These are phyloP conservation scores for Drosophila kurseongensis DNA, from an alignment of 1,140 invertebrate species.

Conservation along the genomic window DNA sequence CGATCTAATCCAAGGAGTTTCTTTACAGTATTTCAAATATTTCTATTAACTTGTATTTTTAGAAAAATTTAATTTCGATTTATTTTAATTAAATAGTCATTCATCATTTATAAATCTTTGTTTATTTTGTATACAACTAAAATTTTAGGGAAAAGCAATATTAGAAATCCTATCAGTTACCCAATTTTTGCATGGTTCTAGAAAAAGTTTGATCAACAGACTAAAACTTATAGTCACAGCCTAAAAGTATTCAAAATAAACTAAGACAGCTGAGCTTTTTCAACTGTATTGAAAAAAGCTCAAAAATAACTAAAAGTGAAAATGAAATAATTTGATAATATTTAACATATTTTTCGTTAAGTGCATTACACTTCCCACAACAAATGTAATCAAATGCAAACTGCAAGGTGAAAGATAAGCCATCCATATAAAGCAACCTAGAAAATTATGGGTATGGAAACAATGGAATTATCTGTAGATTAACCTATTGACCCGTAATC, in stretches of 20 bases:
- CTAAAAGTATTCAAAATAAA: slow-evolving; percentile 40
- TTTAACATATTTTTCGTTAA: background rate
- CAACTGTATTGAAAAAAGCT: background rate
- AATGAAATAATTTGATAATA: background rate
- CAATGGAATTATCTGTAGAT: background rate
- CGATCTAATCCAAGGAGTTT: too few species aligned
- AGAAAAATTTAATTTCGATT: too few species aligned
- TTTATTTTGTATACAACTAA: too few species aligned
- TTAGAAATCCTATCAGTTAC: background rate
- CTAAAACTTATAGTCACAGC: background rate
- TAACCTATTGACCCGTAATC: background rate
- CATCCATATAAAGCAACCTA: background rate
- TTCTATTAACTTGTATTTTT: too few species aligned
- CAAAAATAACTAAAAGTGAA: too few species aligned
- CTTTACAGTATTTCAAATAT: too few species aligned
- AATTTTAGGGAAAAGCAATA: too few species aligned
- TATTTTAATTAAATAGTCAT: too few species aligned
- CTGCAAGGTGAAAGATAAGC: slow-evolving; percentile 18
- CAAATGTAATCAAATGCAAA: slow-evolving; percentile 7
- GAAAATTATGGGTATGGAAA: background rate
- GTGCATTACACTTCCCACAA: background rate
- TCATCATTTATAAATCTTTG: too few species aligned
- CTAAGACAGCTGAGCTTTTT: background rate
- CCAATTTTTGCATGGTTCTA: background rate
- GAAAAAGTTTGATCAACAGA: too few species aligned